Conservation (phyloP, 2,888 invertebrate genomes). For the Arctia plantaginis region DNA sequence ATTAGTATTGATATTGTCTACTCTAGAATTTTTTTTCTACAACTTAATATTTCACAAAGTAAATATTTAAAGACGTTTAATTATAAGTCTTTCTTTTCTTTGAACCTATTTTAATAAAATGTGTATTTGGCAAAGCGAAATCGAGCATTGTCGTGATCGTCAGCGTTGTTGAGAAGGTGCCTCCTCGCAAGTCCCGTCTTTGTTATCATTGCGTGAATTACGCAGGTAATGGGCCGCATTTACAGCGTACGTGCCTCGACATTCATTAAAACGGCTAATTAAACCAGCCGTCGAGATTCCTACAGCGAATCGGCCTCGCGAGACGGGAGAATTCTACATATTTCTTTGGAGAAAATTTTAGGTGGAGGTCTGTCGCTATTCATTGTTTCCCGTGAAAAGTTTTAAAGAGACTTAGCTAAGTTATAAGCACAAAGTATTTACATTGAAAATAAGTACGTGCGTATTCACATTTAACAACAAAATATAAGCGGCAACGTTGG, state of each 20-base stretch:
- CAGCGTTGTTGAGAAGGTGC: slow-evolving; percentile 40
- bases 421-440: slow-evolving; percentile 48
- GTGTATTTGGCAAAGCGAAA: slow-evolving; percentile 37
- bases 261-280: slow-evolving; percentile 84
- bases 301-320: slow-evolving; percentile 67
- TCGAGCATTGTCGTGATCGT: slow-evolving; percentile 45
- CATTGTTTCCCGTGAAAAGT: slow-evolving; percentile 54
- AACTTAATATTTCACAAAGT: neutral
- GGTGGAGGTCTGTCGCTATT: slow-evolving; percentile 59
- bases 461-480: slow-evolving; percentile 13
- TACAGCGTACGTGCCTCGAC: slow-evolving; percentile 82
- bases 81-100: slow-evolving; percentile 22
- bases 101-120: slow-evolving; percentile 27
- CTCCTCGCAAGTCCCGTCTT: slow-evolving; percentile 53
- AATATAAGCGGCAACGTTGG: slow-evolving; percentile 39
- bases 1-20: neutral
- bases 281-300: slow-evolving; percentile 77
- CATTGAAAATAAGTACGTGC: slow-evolving; percentile 33
- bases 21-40: neutral
- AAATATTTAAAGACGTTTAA: neutral
- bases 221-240: slow-evolving; percentile 82
- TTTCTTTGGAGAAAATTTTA: slow-evolving; percentile 67
- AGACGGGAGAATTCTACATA: slow-evolving; percentile 66
- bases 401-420: slow-evolving; percentile 57
- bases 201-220: slow-evolving; percentile 83